Evolutionary conservation across 2,113 vertebrate species (phyloP).

Genomic region (Phoxinus phoxinus): DNA sequence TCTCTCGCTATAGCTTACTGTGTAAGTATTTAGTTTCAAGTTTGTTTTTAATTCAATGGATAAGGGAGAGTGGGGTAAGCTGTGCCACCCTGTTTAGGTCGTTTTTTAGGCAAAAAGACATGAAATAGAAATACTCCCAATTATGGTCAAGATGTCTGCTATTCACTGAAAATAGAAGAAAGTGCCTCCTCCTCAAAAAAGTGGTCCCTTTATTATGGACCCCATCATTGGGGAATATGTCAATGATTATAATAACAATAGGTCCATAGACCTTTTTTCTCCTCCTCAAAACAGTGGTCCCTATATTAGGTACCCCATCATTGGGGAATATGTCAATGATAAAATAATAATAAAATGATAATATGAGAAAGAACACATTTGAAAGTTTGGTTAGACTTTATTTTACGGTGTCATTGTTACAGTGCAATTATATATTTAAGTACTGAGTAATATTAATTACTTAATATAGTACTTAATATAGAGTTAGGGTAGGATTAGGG

Average conservation of each 20-base stretch:
- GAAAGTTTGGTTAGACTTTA: neutral
- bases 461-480: too few relatives aligned
- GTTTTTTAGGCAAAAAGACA: neutral
- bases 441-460: too few relatives aligned
- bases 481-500: too few relatives aligned
- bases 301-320: neutral
- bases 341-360: too few relatives aligned
- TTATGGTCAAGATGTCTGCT: neutral
- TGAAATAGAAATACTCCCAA: neutral
- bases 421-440: too few relatives aligned
- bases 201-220: neutral
- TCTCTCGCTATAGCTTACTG: neutral
- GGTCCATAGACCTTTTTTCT: too few relatives aligned
- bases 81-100: neutral
- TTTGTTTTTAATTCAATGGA: neutral
- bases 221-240: neutral
- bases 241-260: too few relatives aligned
- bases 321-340: neutral
- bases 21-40: constrained; percentile 13
- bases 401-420: too few relatives aligned
- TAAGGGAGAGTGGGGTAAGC: neutral
- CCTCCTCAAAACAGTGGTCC: neutral
- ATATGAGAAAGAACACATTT: too few relatives aligned
- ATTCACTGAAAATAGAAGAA: neutral
- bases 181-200: neutral